A percentile compares a stretch with the other conserved stretches of the same genome.
phyloP scores from a whole-genome alignment of 2,888 invertebrate genomes.

The Capitulum mitella region DNA sequence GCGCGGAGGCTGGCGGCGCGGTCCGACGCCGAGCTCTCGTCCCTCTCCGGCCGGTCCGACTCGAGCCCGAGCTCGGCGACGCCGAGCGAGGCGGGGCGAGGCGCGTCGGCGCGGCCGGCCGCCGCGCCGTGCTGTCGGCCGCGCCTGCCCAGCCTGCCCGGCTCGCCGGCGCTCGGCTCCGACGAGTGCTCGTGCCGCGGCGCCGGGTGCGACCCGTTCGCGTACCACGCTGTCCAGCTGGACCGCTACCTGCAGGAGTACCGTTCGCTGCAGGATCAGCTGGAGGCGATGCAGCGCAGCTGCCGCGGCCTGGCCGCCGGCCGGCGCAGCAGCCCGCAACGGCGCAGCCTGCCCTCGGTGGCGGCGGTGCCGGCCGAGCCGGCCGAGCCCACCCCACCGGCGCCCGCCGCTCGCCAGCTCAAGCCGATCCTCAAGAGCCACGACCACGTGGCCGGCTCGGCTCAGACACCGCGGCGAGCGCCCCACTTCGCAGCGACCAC shows the following conservation, averaged over 20 bases:
- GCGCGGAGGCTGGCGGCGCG: not conserved
- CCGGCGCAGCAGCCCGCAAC: not conserved
- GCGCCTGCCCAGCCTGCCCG: not conserved
- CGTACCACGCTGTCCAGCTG: constrained; percentile 20
- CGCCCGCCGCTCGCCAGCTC: not conserved
- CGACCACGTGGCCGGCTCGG: not conserved
- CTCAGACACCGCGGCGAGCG: not conserved
- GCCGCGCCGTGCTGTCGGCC: not conserved
- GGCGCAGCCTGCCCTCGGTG: not conserved
- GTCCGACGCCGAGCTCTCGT: not conserved
- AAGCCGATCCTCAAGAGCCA: constrained; percentile 2
- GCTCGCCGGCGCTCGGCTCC: not conserved
- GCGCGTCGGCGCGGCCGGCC: not conserved
- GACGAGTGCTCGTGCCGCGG: not conserved
- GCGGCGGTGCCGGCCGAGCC: not conserved
- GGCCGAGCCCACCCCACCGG: not conserved
- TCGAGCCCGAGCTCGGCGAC: not conserved
- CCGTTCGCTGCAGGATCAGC: not conserved
- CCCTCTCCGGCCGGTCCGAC: not conserved
- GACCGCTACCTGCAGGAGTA: constrained; percentile 23
- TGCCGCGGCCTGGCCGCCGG: not conserved
- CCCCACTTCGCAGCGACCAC: not conserved
- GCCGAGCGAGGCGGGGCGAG: not conserved
- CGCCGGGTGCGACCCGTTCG: not conserved
- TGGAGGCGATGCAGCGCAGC: not conserved